Percentiles rank a stretch among this genome's conserved stretches.
Conservation (phyloP, 2,797 vertebrate genomes). For the Arrhamphus sclerolepis region DNA sequence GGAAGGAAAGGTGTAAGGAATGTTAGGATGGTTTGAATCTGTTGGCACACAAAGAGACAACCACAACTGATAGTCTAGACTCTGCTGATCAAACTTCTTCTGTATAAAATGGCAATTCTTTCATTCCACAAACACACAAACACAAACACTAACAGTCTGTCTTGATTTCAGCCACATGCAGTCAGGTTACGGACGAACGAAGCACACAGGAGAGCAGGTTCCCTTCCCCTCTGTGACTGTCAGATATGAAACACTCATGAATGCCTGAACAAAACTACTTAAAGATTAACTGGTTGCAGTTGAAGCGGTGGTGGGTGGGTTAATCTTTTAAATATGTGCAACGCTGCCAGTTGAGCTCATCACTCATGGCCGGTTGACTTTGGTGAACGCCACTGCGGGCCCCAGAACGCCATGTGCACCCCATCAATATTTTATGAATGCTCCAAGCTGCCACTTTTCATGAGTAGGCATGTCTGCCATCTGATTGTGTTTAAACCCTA, state of each 20-base stretch:
- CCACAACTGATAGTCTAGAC: constrained; percentile 51
- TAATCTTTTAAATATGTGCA: constrained; percentile 68
- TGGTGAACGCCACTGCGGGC: constrained; percentile 49
- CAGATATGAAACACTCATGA: constrained; percentile 46
- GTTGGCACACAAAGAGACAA: constrained; percentile 65
- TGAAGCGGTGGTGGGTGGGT: constrained; percentile 51
- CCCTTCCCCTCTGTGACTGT: constrained; percentile 21
- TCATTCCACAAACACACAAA: constrained; percentile 26
- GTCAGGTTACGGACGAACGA: constrained; percentile 26
- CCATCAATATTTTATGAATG: constrained; percentile 68
- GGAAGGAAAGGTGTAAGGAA: constrained; percentile 54
- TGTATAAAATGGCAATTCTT: constrained; percentile 57
- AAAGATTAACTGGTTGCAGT: constrained; percentile 62
- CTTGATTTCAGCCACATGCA: constrained; percentile 38
- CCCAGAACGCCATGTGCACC: constrained; percentile 56
- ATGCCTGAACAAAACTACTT: constrained; percentile 44
- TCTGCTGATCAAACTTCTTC: constrained; percentile 51
- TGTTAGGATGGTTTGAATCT: constrained; percentile 56
- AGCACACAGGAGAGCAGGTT: constrained; percentile 7
- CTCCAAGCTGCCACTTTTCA: constrained; percentile 63
- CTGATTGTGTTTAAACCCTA: constrained; percentile 65
- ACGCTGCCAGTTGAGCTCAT: constrained; percentile 62
- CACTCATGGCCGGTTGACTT: constrained; percentile 61
- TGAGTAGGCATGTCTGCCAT: constrained; percentile 64
- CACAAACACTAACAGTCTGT: constrained; percentile 35